A percentile compares a stretch with the other conserved stretches of the same genome.
phyloP scores from a whole-genome alignment of 2,888 invertebrate species.

The Pachymerium ferrugineum region DNA sequence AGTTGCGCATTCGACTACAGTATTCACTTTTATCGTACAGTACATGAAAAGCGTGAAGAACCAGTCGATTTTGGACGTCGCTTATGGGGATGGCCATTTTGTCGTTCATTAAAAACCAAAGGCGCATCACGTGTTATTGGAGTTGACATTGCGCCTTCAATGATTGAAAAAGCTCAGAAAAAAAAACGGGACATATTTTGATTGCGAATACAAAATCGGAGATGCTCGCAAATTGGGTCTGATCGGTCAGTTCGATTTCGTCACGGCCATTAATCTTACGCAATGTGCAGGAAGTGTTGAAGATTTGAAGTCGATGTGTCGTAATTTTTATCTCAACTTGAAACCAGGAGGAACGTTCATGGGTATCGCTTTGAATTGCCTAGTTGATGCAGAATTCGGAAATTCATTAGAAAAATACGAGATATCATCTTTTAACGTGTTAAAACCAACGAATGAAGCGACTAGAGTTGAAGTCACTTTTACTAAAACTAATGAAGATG shows the following conservation, averaged over 20 bases:
- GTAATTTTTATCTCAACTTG: not conserved
- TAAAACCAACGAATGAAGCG: too few relatives aligned
- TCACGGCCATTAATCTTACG: not conserved
- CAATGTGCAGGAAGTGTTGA: not conserved
- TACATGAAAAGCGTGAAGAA: not conserved
- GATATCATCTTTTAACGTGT: not conserved
- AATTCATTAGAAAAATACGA: not conserved
- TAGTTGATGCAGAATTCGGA: not conserved
- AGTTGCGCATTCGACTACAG: constrained; percentile 9
- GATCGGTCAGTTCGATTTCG: constrained; percentile 14
- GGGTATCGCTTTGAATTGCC: not conserved
- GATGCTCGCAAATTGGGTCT: not conserved
- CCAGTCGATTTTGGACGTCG: constrained; percentile 16
- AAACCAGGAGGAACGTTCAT: not conserved
- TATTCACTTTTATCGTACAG: not conserved
- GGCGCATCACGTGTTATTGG: constrained; percentile 10
- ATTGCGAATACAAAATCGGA: not conserved
- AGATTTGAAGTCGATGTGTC: not conserved
- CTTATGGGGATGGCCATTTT: not conserved
- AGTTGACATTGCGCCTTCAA: not conserved
- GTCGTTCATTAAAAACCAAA: not conserved
- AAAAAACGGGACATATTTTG: not conserved
- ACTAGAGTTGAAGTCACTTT: too few relatives aligned
- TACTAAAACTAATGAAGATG: too few relatives aligned
- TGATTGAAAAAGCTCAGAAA: not conserved